phyloP scores from a whole-genome alignment of 2,888 invertebrate species.

The Rhingia rostrata region DNA sequence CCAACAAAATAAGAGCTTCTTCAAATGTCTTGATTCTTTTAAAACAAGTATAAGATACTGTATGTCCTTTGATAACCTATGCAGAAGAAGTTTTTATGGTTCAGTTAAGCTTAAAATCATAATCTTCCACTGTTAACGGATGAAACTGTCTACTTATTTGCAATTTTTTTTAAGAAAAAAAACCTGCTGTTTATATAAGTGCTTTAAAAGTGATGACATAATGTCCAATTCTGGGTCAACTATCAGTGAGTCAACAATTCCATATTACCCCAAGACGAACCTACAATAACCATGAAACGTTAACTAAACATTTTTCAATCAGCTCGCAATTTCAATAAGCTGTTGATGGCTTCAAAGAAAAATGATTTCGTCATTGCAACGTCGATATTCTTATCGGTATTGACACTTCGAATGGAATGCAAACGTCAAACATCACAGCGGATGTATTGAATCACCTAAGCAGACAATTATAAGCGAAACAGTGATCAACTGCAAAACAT shows the following conservation, averaged over 20 bases:
- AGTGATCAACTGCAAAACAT: not conserved
- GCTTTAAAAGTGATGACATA: not conserved
- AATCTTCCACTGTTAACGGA: too few species aligned
- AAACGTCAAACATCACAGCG: constrained; percentile 21
- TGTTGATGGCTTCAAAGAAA: constrained; percentile 36
- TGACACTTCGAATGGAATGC: constrained; percentile 33
- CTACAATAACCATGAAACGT: constrained; percentile 7
- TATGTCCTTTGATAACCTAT: too few species aligned
- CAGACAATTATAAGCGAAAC: not conserved
- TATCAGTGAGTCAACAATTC: constrained; percentile 1
- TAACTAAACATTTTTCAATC: constrained; percentile 29
- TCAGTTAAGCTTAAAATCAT: too few species aligned
- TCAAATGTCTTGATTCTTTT: too few species aligned
- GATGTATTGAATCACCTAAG: constrained; percentile 21
- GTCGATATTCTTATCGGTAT: constrained; percentile 43
- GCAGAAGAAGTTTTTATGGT: too few species aligned
- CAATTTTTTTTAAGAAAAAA: not conserved
- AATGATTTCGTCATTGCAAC: constrained; percentile 41
- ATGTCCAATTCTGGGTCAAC: constrained; percentile 10
- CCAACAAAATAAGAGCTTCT: too few species aligned
- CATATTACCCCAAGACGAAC: not conserved
- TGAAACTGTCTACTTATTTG: too few species aligned
- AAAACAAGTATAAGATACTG: too few species aligned
- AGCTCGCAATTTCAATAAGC: not conserved
- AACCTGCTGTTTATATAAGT: not conserved